Evolutionary conservation across 1,140 invertebrate species (phyloP), one percentile per base, ranked within the genome.

Genomic region (Bombus fervidus): DNA sequence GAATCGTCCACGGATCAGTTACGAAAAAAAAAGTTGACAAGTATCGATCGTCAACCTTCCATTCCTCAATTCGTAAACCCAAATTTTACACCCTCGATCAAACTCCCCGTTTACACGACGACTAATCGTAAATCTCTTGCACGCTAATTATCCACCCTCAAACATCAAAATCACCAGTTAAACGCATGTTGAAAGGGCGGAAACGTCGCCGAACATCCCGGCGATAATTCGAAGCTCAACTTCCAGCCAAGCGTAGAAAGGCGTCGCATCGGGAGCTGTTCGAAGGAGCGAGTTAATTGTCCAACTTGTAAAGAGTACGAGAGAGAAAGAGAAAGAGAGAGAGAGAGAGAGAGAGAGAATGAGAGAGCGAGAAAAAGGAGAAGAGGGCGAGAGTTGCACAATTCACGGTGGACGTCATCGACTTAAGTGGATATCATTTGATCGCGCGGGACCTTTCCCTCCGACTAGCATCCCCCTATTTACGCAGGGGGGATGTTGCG

Each of bases 351-450:
- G 5, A 41, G 12, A 31, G 12, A 31, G 8, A 77, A 8, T 25
- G 3, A 41, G 13, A 31, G 6, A 18, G 31, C 12, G 37, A 18
- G 59, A 12, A 18, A 5, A 13, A 43, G 13, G 13, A 37, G 28
- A 18, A 25, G 39, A 28, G 41, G n/a, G 6, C 18, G 37, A n/a
- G 28, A 62, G 59, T 62, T 9, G 31, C 12, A 31, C 57, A 25
- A 64, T 66, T 31, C 18, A 75, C 47, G 18, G 43, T 57, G n/a
- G 64, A 74, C 62, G 73, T 83, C 81, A 83, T 83, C 74, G 81
- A 83, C 73, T 47, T 77, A 83, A 82, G 71, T 82, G 81, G 81
- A 41, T 75, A 75, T 82, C 57, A 66, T 75, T 74, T n/a, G 81
- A 82, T 82, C 71, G 69, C 71, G 15, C n/a, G 57, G 37, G n/a